These are phyloP conservation scores for Pinna nobilis DNA, from an alignment of 1,140 invertebrate genomes.

Conservation along the genomic window DNA sequence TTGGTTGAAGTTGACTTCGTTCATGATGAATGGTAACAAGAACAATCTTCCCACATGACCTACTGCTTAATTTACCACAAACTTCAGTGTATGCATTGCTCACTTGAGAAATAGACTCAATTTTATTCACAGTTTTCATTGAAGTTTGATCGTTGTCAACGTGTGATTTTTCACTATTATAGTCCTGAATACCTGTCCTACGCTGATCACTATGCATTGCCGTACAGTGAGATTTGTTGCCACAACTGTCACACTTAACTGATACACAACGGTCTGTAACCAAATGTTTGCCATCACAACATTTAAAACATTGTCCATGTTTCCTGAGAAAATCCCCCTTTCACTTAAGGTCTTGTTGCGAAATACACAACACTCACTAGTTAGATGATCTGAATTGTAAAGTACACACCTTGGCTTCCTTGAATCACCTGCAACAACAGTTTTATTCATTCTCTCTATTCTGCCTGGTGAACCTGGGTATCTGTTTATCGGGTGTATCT, in stretches of 20 bases:
- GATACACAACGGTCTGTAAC: conserved; percentile 21
- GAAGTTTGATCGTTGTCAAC: not conserved
- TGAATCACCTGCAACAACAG: not conserved
- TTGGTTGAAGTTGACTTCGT: not conserved
- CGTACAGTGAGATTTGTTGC: conserved; percentile 1
- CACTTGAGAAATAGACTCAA: no score
- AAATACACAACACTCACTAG: conserved; percentile 38
- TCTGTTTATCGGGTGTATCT: conserved; percentile 1
- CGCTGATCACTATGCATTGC: conserved; percentile 12
- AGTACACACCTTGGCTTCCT: not conserved
- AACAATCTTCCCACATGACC: conserved; percentile 34
- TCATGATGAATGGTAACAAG: conserved; percentile 13
- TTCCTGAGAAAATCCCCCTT: conserved; percentile 32
- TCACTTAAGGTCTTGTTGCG: conserved; percentile 22
- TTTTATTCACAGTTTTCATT: not conserved
- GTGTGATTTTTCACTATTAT: not conserved
- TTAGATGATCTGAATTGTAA: conserved; percentile 9
- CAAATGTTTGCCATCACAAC: conserved; percentile 25
- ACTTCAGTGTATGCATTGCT: conserved; percentile 12
- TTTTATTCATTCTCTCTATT: conserved; percentile 8
- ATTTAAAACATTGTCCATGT: conserved; percentile 42
- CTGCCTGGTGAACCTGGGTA: not conserved
- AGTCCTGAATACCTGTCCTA: not conserved
- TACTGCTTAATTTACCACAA: conserved; percentile 5
- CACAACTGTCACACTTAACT: conserved; percentile 15